Evolutionary conservation across 2,888 invertebrate species (phyloP), one percentile per base, ranked within the genome.

Genomic region (Noctua pronuba): DNA sequence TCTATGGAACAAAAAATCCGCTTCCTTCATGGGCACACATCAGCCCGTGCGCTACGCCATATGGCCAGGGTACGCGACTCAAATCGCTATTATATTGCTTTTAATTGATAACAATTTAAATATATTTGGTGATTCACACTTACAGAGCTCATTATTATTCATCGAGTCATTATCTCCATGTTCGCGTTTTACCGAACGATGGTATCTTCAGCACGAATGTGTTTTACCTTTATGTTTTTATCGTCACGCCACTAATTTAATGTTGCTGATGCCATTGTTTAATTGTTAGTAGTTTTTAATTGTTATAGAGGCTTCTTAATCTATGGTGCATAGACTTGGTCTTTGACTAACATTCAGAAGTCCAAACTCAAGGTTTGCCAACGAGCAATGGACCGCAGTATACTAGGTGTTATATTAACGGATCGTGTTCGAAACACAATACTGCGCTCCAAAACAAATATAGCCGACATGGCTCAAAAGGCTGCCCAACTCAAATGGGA

Each of bases 91-190:
- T 96, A 96, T 96, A 96, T 96, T 96, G 95, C 96, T 96, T 96
- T 96, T 96, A 96, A 96, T 96, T 96, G 96, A 96, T 96, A 96
- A 96, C 96, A 96, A 96, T 96, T 96, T 96, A 96, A 96, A 96
- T 96, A 96, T 96, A 96, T 96, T 96, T 96, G 96, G 95, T 96
- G 96, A 96, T 96, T 96, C 96, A 96, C 96, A 96, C 96, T 96
- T 96, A 95, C 94, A 91, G 91, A 93, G 90, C 95, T 96, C 94
- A 96, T 96, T 96, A 95, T 94, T 96, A 96, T 96, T 96, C 96
- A 96, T 96, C 96, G 96, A 94, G 94, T 94, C 94, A 95, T 96
- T 96, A 96, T 96, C 95, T 95, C 90, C 91, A 91, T 95, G 96
- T 95, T 95, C 95, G 94, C 94, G 91, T 95, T 95, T 94, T 93